These are phyloP conservation scores for Eilema sororculum DNA, from an alignment of 2,888 invertebrate genomes.

Conservation along the genomic window DNA sequence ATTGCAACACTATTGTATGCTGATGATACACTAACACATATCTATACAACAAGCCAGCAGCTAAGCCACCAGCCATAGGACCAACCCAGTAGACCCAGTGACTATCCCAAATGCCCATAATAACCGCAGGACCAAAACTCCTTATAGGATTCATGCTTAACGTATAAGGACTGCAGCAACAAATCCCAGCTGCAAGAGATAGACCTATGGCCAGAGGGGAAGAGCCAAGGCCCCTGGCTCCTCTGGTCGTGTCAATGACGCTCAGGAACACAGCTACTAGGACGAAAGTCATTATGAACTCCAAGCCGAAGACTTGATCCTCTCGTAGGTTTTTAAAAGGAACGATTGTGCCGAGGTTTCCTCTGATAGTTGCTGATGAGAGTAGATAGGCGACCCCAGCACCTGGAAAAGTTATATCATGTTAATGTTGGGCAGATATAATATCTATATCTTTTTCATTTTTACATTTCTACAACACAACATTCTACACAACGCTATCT, in stretches of 20 bases:
- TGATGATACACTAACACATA: constrained; percentile 33
- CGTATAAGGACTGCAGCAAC: constrained; percentile 50
- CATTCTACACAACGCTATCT: too few relatives aligned
- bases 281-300: constrained; percentile 54
- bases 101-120: constrained; percentile 46
- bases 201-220: constrained; percentile 55
- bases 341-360: constrained; percentile 39
- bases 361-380: constrained; percentile 35
- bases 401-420: constrained; percentile 41
- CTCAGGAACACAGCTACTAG: constrained; percentile 52
- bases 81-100: constrained; percentile 57
- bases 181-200: constrained; percentile 52
- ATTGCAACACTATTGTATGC: neutral
- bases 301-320: constrained; percentile 43
- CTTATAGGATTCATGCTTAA: constrained; percentile 53
- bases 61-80: constrained; percentile 50
- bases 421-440: neutral
- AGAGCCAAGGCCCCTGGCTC: constrained; percentile 54
- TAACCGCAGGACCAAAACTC: constrained; percentile 50
- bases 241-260: constrained; percentile 47
- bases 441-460: too few relatives aligned
- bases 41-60: constrained; percentile 52
- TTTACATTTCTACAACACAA: too few relatives aligned
- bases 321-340: constrained; percentile 33
- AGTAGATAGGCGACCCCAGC: constrained; percentile 47